Base-by-base conservation (phyloP, 1,140 invertebrate genomes). In the Drosophila melanica region DNA sequence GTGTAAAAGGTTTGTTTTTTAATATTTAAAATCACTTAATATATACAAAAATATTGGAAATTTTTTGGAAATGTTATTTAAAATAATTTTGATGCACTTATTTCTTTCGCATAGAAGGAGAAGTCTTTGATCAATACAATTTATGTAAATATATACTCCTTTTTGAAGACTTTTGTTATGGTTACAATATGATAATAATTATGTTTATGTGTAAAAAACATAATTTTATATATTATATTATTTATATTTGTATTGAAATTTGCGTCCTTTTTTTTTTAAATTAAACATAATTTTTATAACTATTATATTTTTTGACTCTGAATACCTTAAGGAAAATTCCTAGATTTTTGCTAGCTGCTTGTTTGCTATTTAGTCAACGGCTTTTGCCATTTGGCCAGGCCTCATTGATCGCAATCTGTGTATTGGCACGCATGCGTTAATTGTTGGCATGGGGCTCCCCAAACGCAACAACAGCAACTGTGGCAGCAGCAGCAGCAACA, bases 351-450 rank as follows among this genome's bases (percentile, higher is more conserved):
- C 9, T 12, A 45, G 7, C 11, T 16, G 39, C 10, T 44, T 45
- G 27, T 16, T n/a, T 68, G 16, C 35, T 57, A 35, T 58, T 58
- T 66, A 35, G 27, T 47, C 54, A 30, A 66, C 27, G 18, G 30
- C 53, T 48, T 64, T 64, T 55, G 45, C 45, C 30, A 23, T 55
- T 57, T 58, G 53, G 18, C 35, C 33, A 39, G 47, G 27, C 47
- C 57, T 27, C 50, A 72, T 67, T 50, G 82, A 86, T 86, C 75
- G 37, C 68, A 79, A 89, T 86, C 65, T 44, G 45, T 45, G 72
- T 59, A 60, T 75, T 82, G 68, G 79, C 82, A 87, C 82, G 79
- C 84, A 87, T 87, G 79, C 68, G 82, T 86, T 86, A 86, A 86
- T 86, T 86, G 82, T 86, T 86, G 79, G 75, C 84, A 72, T 81